These are phyloP conservation scores for Lasioglossum leucozonium DNA, from an alignment of 2,888 invertebrate species.

Conservation along the genomic window DNA sequence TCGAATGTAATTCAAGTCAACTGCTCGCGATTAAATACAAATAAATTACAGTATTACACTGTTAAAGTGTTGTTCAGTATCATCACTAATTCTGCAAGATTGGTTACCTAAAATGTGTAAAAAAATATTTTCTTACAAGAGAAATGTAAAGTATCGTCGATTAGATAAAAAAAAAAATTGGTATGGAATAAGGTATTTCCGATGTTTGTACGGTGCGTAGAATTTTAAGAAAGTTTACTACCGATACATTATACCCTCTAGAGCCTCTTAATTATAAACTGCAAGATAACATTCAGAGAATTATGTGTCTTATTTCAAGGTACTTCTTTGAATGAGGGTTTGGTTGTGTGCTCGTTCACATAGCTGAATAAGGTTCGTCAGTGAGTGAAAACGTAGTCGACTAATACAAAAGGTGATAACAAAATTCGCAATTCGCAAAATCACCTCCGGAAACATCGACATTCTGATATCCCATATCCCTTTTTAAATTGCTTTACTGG, in stretches of 20 bases:
- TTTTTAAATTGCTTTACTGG: conserved; percentile 34
- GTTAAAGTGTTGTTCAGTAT: conserved; percentile 56
- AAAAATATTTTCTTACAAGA: conserved; percentile 57
- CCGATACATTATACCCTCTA: conserved; percentile 51
- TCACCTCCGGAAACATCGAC: conserved; percentile 59
- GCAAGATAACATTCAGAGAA: conserved; percentile 36
- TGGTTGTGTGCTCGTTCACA: conserved; percentile 68
- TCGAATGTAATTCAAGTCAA: conserved; percentile 30
- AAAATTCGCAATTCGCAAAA: conserved; percentile 43
- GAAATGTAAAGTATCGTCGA: conserved; percentile 39
- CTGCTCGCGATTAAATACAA: conserved; percentile 53
- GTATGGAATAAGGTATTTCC: conserved; percentile 34
- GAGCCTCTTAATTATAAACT: conserved; percentile 48
- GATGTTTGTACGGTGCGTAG: conserved; percentile 20
- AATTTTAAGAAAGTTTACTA: conserved; percentile 37
- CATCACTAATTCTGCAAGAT: conserved; percentile 41
- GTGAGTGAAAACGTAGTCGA: conserved; percentile 41
- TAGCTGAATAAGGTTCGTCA: conserved; percentile 21
- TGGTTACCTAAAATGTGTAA: conserved; percentile 58
- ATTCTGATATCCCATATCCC: conserved; percentile 41
- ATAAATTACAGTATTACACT: conserved; percentile 66
- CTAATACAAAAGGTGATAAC: conserved; percentile 53
- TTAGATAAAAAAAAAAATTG: conserved; percentile 46
- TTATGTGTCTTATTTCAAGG: conserved; percentile 29
- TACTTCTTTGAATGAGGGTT: conserved; percentile 41